Evolutionary conservation across 2,797 vertebrate species (phyloP).

Genomic region (Poecile montanus): DNA sequence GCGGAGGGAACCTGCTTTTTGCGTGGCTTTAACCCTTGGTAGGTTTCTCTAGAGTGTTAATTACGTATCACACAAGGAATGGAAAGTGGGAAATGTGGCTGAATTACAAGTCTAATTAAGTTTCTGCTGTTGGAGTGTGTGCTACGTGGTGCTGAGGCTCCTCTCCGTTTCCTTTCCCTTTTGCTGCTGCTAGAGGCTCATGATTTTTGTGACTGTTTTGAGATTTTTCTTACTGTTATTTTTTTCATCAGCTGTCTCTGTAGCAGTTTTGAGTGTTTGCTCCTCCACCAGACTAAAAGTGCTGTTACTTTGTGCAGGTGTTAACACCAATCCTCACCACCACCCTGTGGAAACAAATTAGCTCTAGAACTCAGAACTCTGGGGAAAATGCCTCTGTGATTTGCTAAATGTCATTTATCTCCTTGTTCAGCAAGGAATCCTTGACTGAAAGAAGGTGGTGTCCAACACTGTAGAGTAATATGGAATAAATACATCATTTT

Average conservation of each 20-base stretch:
- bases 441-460: background rate
- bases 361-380: background rate
- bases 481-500: background rate
- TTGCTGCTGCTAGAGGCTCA: background rate
- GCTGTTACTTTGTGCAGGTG: background rate
- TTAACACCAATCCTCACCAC: background rate
- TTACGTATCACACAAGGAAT: background rate
- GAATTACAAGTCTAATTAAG: slow-evolving; percentile 17
- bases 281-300: background rate
- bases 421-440: background rate
- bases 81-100: slow-evolving; percentile 13
- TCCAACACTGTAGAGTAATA: background rate
- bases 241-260: background rate
- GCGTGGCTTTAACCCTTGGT: background rate
- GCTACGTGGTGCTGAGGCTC: background rate
- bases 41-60: background rate
- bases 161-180: background rate
- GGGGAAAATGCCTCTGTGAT: background rate
- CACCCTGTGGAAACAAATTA: background rate
- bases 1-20: background rate
- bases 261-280: background rate
- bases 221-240: background rate
- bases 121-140: slow-evolving; percentile 23
- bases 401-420: background rate
- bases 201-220: background rate